A percentile compares a stretch with the other conserved stretches of the same genome.
These are phyloP conservation scores for Metopia argyrocephala DNA, from an alignment of 2,888 invertebrate genomes.

Conservation along the genomic window DNA sequence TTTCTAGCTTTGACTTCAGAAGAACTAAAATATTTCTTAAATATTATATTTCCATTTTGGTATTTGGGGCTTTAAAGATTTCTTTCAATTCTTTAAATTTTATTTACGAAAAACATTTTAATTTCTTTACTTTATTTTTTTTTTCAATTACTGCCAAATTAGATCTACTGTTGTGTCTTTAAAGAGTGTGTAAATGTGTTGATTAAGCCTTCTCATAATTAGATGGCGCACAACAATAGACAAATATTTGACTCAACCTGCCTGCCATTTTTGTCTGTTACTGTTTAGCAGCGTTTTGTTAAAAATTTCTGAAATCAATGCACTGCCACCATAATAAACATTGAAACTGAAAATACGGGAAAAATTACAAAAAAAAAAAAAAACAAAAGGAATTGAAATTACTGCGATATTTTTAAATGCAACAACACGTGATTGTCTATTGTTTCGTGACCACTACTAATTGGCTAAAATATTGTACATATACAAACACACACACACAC, in stretches of 20 bases:
- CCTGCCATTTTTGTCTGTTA: background rate
- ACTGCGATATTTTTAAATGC: slow-evolving; percentile 31
- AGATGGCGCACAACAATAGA: background rate
- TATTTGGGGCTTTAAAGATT: too few relatives aligned
- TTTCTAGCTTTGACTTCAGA: too few relatives aligned
- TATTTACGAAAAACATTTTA: too few relatives aligned
- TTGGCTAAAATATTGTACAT: slow-evolving; percentile 34
- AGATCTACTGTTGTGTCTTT: background rate
- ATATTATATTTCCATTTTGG: too few relatives aligned
- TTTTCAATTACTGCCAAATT: background rate
- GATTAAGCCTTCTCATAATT: background rate
- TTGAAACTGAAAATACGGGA: background rate
- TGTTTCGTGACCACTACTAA: slow-evolving; percentile 54
- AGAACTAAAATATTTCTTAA: too few relatives aligned
- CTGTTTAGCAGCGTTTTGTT: background rate
- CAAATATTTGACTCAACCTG: background rate
- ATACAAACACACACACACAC: background rate
- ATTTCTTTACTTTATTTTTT: background rate
- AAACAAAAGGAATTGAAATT: background rate
- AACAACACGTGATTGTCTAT: slow-evolving; percentile 53
- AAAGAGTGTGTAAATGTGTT: background rate
- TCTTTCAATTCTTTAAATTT: too few relatives aligned
- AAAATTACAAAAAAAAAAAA: background rate
- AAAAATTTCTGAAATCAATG: background rate
- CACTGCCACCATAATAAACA: slow-evolving; percentile 8